Conservation (phyloP, 2,797 vertebrate genomes). For the Chelon labrosus region DNA sequence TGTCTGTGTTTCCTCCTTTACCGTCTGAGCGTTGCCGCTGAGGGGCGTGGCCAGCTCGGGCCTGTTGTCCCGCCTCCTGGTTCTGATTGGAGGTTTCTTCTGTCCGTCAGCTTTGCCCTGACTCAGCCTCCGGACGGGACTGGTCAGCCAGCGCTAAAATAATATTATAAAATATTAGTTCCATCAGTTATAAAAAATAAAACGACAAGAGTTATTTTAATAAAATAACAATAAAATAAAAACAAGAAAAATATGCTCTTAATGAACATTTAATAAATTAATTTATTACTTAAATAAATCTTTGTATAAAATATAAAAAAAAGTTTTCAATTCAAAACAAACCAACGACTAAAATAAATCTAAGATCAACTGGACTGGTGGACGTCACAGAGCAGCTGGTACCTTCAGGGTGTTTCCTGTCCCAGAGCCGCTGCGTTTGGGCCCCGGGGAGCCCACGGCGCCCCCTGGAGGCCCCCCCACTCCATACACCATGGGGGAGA, state of each 20-base stretch:
- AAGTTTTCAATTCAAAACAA: too few relatives aligned
- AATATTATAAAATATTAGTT: too few relatives aligned
- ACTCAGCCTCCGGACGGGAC: conserved; percentile 92
- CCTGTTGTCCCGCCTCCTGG: conserved; percentile 90
- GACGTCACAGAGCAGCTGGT: too few relatives aligned
- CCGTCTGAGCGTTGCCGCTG: conserved; percentile 86
- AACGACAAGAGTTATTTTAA: too few relatives aligned
- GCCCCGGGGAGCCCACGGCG: conserved; percentile 86
- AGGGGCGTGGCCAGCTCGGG: conserved; percentile 86
- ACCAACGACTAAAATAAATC: too few relatives aligned
- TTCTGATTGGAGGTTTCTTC: conserved; percentile 88
- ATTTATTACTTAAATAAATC: too few relatives aligned
- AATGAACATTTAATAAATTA: too few relatives aligned
- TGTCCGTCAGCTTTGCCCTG: conserved; percentile 91
- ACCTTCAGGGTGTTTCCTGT: conserved; percentile 95
- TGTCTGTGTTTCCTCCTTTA: neutral
- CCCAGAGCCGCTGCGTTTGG: conserved; percentile 86
- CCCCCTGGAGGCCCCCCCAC: conserved; percentile 54
- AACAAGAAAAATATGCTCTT: too few relatives aligned
- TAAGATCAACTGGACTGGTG: too few relatives aligned
- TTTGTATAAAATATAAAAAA: too few relatives aligned
- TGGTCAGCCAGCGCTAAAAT: conserved; percentile 83
- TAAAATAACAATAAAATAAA: too few relatives aligned
- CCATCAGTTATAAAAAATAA: too few relatives aligned
- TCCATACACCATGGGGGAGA: conserved; percentile 55